Evolutionary conservation across 2,797 vertebrate species (phyloP).

Genomic region (Ficedula albicollis): DNA sequence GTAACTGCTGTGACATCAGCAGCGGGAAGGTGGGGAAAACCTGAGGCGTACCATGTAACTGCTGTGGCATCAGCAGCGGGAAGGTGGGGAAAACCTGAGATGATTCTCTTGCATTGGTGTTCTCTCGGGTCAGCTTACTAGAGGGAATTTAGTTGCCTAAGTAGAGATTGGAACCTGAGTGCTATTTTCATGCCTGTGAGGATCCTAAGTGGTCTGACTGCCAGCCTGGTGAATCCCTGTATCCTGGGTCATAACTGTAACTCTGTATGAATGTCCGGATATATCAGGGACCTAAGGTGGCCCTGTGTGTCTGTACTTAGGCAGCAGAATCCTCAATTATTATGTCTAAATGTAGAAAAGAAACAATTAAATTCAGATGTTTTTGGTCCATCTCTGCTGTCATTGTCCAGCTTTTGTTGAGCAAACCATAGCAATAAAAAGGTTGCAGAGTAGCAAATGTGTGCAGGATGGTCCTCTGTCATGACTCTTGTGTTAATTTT

Average conservation of each 20-base stretch:
- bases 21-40: neutral
- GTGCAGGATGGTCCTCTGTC: neutral
- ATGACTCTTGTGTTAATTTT: neutral
- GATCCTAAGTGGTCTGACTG: neutral
- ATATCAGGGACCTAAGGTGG: neutral
- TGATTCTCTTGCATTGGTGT: neutral
- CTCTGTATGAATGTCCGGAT: fast-evolving
- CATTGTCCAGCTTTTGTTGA: neutral
- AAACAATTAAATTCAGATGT: neutral
- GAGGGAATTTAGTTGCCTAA: neutral
- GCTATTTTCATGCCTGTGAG: neutral
- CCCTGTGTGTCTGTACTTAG: neutral
- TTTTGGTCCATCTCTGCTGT: neutral
- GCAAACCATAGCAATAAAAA: neutral
- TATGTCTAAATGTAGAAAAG: neutral
- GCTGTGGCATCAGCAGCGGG: neutral
- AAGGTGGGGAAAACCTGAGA: neutral
- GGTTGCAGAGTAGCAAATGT: neutral
- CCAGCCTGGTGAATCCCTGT: neutral
- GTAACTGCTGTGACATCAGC: neutral
- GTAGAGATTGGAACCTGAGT: neutral
- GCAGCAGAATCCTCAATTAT: neutral
- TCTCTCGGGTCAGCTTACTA: neutral
- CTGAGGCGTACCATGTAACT: neutral
- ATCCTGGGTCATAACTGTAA: neutral